Conservation (phyloP, 2,888 invertebrate species). For the Ptycholaimellus sp. region DNA sequence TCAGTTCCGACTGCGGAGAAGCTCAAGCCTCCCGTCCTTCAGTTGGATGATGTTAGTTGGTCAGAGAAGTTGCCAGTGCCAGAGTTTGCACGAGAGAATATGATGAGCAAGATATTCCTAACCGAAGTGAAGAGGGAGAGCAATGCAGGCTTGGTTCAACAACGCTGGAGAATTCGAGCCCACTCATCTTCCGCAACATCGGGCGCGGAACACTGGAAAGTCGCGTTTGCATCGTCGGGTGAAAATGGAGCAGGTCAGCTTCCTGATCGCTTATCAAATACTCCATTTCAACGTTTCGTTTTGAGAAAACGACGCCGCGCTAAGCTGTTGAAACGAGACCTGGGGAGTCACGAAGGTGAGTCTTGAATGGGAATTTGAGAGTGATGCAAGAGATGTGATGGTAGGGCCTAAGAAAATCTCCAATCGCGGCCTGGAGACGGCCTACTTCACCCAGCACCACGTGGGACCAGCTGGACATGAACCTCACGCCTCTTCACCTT, state of each 20-base stretch:
- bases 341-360: constrained; percentile 57
- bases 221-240: constrained; percentile 83
- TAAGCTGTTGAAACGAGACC: constrained; percentile 58
- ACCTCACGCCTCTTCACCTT: constrained; percentile 57
- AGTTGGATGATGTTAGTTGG: constrained; percentile 66
- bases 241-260: no score
- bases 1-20: constrained; percentile 61
- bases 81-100: no score
- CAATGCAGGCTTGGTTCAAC: no score
- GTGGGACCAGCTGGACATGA: constrained; percentile 90
- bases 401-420: constrained; percentile 52
- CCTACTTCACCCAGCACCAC: constrained; percentile 97
- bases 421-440: constrained; percentile 78
- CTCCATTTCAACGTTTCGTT: no score
- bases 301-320: no score
- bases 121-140: no score
- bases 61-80: no score
- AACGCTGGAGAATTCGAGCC: no score
- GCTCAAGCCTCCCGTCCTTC: constrained; percentile 72
- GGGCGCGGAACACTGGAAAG: constrained; percentile 72
- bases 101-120: no score
- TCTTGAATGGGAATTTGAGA: no score
- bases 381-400: background rate
- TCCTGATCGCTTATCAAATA: no score
- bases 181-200: constrained; percentile 45